These are phyloP conservation scores for Macrochelys suwanniensis DNA, from an alignment of 2,797 vertebrate species.

Conservation along the genomic window DNA sequence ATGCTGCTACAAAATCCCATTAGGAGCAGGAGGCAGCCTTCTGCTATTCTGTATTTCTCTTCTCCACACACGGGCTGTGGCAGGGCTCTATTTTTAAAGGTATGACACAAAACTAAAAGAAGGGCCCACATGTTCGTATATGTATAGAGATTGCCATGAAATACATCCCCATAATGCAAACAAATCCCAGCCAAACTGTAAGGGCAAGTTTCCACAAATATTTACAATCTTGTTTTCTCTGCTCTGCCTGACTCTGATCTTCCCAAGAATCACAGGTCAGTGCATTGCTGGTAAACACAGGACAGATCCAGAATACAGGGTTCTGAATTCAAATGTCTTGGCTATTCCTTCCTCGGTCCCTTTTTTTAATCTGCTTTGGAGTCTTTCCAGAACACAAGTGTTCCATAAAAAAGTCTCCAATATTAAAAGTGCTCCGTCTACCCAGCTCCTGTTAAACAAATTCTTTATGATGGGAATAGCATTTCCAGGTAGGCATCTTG, in stretches of 20 bases:
- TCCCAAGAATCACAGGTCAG: slow-evolving; percentile 7
- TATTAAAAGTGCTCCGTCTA: slow-evolving; percentile 36
- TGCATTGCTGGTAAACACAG: slow-evolving; percentile 30
- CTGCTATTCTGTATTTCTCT: slow-evolving; percentile 81
- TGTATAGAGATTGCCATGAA: slow-evolving; percentile 33
- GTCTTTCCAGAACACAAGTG: slow-evolving; percentile 25
- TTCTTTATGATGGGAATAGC: slow-evolving; percentile 44
- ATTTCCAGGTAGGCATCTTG: slow-evolving; percentile 41
- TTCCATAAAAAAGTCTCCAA: slow-evolving; percentile 29
- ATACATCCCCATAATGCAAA: neutral
- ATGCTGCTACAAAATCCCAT: slow-evolving; percentile 88
- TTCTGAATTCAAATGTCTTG: slow-evolving; percentile 3
- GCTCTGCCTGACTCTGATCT: slow-evolving; percentile 35
- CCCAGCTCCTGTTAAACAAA: slow-evolving; percentile 43
- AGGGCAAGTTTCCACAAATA: slow-evolving; percentile 49
- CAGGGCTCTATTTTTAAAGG: slow-evolving; percentile 74
- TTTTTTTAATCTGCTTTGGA: slow-evolving; percentile 20
- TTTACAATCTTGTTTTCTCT: slow-evolving; percentile 17
- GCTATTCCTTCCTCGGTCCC: slow-evolving; percentile 49
- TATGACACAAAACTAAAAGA: slow-evolving; percentile 61
- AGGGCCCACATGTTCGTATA: slow-evolving; percentile 40
- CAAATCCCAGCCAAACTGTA: slow-evolving; percentile 24
- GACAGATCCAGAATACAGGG: slow-evolving; percentile 14
- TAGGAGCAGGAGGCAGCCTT: slow-evolving; percentile 83
- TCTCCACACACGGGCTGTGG: slow-evolving; percentile 53